phyloP scores from a whole-genome alignment of 1,140 invertebrate species.

The Sycophaga agraensis region DNA sequence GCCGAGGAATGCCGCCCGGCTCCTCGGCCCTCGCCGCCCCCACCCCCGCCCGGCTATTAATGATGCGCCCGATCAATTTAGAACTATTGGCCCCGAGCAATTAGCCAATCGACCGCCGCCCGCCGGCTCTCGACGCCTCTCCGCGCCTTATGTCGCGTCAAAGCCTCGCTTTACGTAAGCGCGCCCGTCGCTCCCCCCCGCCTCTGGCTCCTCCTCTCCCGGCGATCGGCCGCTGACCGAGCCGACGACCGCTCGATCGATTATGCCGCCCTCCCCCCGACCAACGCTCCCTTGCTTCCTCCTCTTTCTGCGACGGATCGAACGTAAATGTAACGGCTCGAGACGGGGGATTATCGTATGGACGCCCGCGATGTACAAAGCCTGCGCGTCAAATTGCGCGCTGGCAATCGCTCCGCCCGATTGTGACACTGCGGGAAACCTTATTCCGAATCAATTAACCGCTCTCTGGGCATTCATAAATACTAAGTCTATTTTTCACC shows the following conservation, averaged over 20 bases:
- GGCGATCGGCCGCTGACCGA: neutral
- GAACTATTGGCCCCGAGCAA: slow-evolving; percentile 60
- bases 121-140: too few species aligned
- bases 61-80: slow-evolving; percentile 60
- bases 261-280: neutral
- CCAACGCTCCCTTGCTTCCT: neutral
- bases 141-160: too few species aligned
- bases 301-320: too few species aligned
- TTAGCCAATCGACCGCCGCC: slow-evolving; percentile 44
- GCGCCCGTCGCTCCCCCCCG: too few species aligned
- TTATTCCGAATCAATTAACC: neutral
- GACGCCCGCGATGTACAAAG: too few species aligned
- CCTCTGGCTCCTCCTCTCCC: neutral
- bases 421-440: neutral
- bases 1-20: slow-evolving; percentile 37
- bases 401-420: neutral
- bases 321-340: too few species aligned
- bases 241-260: too few species aligned
- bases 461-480: neutral
- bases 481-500: neutral
- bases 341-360: too few species aligned
- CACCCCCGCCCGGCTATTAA: slow-evolving; percentile 57
- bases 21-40: too few species aligned
- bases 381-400: neutral
- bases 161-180: too few species aligned